Evolutionary conservation across 2,113 vertebrate species (phyloP), one percentile per base, ranked within the genome.

Genomic region (Petaurus breviceps): DNA sequence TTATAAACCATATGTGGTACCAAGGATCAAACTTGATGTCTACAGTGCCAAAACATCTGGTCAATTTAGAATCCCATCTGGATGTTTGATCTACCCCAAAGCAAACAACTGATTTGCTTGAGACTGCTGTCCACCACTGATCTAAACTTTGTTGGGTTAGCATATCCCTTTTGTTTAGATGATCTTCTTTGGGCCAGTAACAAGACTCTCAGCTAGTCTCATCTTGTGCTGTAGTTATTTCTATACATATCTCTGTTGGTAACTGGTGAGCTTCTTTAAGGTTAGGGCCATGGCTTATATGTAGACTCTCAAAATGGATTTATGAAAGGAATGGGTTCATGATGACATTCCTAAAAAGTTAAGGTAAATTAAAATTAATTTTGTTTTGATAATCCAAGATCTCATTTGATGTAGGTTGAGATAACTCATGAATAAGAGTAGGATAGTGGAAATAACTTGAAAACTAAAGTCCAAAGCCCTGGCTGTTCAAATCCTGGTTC

Each of bases 331-430:
- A 43, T 43, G 68, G 14, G n/a, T 8, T 43, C 68, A 22, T 84
- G 68, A 43, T 84, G 19, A 16, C 19, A 43, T 92, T 49, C 52
- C 90, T 95, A 49, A 53, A 77, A 53, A 92, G 47, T 50, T 91
- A 77, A 96, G 77, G 24, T 57, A 10, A 97, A 89, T 49, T 84
- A 22, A 94, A 90, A 91, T 91, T 2, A 68, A 12, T 92, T 90
- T 94, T 47, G 51, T 47, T 10, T 50, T 91, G 84, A 93, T 4
- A 90, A 43, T 49, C 28, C 91, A 57, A 28, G 0, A 77, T 43
- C 22, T 4, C 95, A 43, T 94, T 28, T 46, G 37, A 92, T 89
- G 57, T 31, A 26, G 16, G 25, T n/a, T 51, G 50, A 61, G 93
- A 92, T 92, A 91, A 26, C 47, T 51, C 49, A 68, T 31, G 77